phyloP scores from a whole-genome alignment of 2,113 vertebrate genomes.

The Erpornis zantholeuca region DNA sequence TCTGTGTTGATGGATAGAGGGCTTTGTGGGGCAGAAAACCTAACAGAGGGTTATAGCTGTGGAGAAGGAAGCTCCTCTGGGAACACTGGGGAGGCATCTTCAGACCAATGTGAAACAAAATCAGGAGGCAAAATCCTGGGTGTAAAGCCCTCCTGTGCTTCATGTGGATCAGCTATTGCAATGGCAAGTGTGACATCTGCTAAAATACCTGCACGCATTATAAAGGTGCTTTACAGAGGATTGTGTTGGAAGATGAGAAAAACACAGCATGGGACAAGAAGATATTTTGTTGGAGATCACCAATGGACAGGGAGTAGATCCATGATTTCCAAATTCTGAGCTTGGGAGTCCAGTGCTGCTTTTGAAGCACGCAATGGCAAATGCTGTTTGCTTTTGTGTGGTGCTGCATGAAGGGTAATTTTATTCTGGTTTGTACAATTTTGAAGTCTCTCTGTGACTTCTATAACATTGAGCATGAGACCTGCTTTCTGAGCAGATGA shows the following conservation, averaged over 20 bases:
- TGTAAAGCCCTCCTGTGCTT: neutral
- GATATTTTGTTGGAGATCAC: neutral
- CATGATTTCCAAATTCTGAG: neutral
- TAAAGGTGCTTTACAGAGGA: neutral
- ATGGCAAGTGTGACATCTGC: neutral
- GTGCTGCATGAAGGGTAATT: neutral
- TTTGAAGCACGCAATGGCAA: rapidly evolving
- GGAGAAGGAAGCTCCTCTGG: neutral
- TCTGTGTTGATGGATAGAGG: neutral
- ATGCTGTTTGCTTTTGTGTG: neutral
- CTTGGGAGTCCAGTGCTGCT: neutral
- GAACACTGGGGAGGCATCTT: neutral
- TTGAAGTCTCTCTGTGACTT: neutral
- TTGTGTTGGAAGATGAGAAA: neutral
- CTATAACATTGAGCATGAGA: neutral
- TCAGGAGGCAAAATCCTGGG: neutral
- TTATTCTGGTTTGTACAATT: neutral
- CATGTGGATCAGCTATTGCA: neutral
- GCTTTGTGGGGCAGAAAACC: neutral
- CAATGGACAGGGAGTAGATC: neutral
- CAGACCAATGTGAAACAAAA: neutral
- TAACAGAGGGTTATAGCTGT: neutral
- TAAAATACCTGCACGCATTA: neutral
- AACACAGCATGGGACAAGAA: neutral
- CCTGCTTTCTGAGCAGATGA: neutral